A percentile compares a stretch with the other conserved stretches of the same genome.
Evolutionary conservation across 2,797 vertebrate species (phyloP).

Genomic region (Tinamus major): DNA sequence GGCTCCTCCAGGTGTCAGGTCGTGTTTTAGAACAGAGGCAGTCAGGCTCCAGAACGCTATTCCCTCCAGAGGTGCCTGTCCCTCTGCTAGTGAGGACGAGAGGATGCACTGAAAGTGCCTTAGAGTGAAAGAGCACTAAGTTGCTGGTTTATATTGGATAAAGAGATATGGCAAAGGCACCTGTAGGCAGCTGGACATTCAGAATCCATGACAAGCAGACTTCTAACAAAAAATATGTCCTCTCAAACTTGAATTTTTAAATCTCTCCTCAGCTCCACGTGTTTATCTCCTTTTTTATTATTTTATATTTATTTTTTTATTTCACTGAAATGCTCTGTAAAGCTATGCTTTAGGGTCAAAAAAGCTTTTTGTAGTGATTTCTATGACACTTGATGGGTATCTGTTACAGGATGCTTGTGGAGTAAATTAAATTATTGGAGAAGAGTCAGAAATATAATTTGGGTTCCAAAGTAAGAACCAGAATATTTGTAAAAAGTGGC

Average conservation of each 20-base stretch:
- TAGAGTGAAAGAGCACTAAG: neutral
- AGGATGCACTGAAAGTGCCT: neutral
- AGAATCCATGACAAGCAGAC: neutral
- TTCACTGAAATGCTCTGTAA: neutral
- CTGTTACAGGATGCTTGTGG: neutral
- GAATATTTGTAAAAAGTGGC: neutral
- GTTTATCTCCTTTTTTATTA: neutral
- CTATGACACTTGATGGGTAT: neutral
- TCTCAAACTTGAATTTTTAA: neutral
- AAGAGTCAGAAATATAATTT: neutral
- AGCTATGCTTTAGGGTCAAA: neutral
- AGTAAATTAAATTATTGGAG: neutral
- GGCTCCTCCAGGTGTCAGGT: neutral
- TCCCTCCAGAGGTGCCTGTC: neutral
- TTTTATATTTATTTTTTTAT: too few species aligned
- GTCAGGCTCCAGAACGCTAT: neutral
- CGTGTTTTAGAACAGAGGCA: accelerated
- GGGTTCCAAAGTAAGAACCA: neutral
- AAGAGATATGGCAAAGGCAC: neutral
- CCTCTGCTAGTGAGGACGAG: neutral
- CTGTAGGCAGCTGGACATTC: neutral
- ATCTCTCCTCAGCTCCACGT: neutral
- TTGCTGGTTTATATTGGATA: neutral
- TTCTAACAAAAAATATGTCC: neutral
- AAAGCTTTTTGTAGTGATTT: neutral